A percentile compares a stretch with the other conserved stretches of the same genome.
These are phyloP conservation scores for Corvus cornix DNA, from an alignment of 2,113 vertebrate species.

Conservation along the genomic window DNA sequence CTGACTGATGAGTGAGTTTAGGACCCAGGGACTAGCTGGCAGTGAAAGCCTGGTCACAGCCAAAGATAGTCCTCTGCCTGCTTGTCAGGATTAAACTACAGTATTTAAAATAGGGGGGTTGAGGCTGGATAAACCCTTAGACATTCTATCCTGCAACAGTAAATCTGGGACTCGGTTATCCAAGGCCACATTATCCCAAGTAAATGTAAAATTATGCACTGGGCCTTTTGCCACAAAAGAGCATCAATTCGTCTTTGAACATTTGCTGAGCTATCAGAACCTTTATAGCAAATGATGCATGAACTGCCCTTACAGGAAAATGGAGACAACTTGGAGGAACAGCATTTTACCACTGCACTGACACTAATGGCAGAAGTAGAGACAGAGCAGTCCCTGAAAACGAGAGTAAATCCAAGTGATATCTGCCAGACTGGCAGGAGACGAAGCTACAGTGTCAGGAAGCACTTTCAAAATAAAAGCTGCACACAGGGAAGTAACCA, in stretches of 20 bases:
- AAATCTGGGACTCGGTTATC: constrained; percentile 44
- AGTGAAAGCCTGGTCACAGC: constrained; percentile 15
- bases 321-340: constrained; percentile 24
- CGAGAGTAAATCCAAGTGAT: constrained; percentile 27
- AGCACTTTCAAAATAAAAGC: constrained; percentile 31
- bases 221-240: constrained; percentile 45
- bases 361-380: constrained; percentile 49
- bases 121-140: constrained; percentile 42
- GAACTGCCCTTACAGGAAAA: constrained; percentile 49
- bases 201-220: constrained; percentile 50
- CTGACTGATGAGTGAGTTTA: constrained; percentile 59
- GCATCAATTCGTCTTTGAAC: constrained; percentile 37
- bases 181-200: constrained; percentile 41
- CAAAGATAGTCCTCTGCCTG: not conserved
- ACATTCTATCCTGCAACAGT: constrained; percentile 9
- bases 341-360: constrained; percentile 51
- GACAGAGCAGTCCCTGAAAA: constrained; percentile 51
- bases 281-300: constrained; percentile 53
- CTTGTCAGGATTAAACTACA: constrained; percentile 33
- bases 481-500: not conserved
- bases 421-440: constrained; percentile 22
- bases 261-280: constrained; percentile 66
- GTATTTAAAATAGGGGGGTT: not conserved
- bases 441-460: not conserved
- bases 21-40: constrained; percentile 23